Evolutionary conservation across 1,140 invertebrate species (phyloP).

Genomic region (Drosophila sp.): DNA sequence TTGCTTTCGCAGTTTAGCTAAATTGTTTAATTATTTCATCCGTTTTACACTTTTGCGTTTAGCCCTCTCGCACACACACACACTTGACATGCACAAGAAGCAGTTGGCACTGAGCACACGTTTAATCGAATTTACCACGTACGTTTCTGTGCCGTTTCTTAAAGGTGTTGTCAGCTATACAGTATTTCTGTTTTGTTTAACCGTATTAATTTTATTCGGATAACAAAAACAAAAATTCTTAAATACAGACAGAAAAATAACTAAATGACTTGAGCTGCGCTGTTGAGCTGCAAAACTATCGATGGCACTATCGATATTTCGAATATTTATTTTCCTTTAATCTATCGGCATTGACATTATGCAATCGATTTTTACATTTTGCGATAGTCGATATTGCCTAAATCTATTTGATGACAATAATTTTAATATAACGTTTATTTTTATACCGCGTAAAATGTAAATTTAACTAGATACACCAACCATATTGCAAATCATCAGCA

Average conservation of each 20-base stretch:
- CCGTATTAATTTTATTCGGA: constrained; percentile 36
- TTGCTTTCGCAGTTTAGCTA: constrained; percentile 44
- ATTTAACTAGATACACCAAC: no score
- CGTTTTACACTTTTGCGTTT: constrained; percentile 72
- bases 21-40: constrained; percentile 68
- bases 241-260: constrained; percentile 53
- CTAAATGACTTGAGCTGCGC: constrained; percentile 53
- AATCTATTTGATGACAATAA: constrained; percentile 11
- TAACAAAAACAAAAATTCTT: constrained; percentile 54
- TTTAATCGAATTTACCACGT: constrained; percentile 68
- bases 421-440: background rate
- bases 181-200: constrained; percentile 40
- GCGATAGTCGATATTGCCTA: background rate
- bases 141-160: constrained; percentile 56
- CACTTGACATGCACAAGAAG: constrained; percentile 38
- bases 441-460: background rate
- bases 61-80: constrained; percentile 57
- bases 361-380: constrained; percentile 4
- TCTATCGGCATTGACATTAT: constrained; percentile 40
- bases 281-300: constrained; percentile 6
- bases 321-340: no score
- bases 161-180: constrained; percentile 38
- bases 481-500: background rate
- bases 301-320: no score
- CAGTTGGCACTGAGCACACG: constrained; percentile 49